These are phyloP conservation scores for Bembecia ichneumoniformis DNA, from an alignment of 2,888 invertebrate species.

Conservation along the genomic window DNA sequence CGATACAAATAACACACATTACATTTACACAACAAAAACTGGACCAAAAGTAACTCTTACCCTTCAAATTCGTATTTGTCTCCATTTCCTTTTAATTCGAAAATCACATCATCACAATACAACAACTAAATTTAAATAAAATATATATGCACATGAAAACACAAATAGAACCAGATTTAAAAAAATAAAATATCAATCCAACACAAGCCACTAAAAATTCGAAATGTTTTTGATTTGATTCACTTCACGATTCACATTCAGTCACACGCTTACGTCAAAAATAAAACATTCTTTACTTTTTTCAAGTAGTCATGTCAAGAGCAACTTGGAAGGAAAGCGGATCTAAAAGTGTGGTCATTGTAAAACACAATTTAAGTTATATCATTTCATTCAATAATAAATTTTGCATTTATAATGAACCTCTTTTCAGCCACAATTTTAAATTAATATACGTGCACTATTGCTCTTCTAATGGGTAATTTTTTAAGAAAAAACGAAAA, in stretches of 20 bases:
- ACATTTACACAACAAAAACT: slow-evolving; percentile 68
- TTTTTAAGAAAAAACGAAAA: no score
- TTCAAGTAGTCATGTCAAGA: no score
- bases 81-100: slow-evolving; percentile 48
- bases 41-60: slow-evolving; percentile 43
- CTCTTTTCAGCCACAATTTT: no score
- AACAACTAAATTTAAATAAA: slow-evolving; percentile 11
- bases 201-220: neutral
- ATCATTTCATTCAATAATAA: no score
- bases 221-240: slow-evolving; percentile 4
- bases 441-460: no score
- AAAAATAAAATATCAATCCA: neutral
- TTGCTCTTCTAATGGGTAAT: no score
- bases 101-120: slow-evolving; percentile 59
- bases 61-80: slow-evolving; percentile 61
- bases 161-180: slow-evolving; percentile 2
- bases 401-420: no score
- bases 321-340: no score
- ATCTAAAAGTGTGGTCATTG: no score
- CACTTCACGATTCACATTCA: slow-evolving; percentile 1
- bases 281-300: no score
- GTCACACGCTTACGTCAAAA: no score
- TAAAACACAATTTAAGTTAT: no score
- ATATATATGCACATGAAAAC: slow-evolving; percentile 15
- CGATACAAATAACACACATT: slow-evolving; percentile 28